Conservation (phyloP, 2,113 vertebrate genomes). For the Acanthisitta chloris region DNA sequence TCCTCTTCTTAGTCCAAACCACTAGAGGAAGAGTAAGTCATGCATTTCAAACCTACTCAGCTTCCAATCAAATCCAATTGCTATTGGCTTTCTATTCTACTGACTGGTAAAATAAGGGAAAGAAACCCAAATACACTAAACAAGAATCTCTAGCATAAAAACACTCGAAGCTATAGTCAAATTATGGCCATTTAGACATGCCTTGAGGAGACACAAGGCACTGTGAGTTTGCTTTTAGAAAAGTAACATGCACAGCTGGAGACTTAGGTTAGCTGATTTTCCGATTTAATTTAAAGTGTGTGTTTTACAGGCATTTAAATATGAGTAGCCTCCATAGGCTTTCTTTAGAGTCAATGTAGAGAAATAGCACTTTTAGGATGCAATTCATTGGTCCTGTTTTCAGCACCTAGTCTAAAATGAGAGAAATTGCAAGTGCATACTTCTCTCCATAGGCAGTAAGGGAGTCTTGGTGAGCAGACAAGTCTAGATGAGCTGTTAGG, state of each 20-base stretch:
- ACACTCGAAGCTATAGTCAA: neutral
- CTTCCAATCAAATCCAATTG: neutral
- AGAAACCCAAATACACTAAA: neutral
- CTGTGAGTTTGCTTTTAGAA: neutral
- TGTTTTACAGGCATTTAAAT: neutral
- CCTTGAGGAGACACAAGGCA: neutral
- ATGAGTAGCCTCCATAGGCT: neutral
- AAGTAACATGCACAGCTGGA: neutral
- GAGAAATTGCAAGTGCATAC: neutral
- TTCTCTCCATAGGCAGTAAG: neutral
- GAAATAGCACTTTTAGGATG: neutral
- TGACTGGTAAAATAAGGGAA: neutral
- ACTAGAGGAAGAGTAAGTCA: neutral
- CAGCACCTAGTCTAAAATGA: neutral
- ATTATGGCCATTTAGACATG: neutral
- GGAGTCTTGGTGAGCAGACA: neutral
- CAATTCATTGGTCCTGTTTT: neutral
- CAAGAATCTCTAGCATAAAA: neutral
- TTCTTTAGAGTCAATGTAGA: neutral
- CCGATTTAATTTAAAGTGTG: neutral
- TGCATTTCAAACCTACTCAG: neutral
- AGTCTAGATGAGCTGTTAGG: neutral
- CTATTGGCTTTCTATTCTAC: neutral
- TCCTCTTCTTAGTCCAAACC: neutral
- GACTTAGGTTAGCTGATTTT: neutral